Evolutionary conservation across 2,888 invertebrate species (phyloP).

Genomic region (Drosophila kokeensis): DNA sequence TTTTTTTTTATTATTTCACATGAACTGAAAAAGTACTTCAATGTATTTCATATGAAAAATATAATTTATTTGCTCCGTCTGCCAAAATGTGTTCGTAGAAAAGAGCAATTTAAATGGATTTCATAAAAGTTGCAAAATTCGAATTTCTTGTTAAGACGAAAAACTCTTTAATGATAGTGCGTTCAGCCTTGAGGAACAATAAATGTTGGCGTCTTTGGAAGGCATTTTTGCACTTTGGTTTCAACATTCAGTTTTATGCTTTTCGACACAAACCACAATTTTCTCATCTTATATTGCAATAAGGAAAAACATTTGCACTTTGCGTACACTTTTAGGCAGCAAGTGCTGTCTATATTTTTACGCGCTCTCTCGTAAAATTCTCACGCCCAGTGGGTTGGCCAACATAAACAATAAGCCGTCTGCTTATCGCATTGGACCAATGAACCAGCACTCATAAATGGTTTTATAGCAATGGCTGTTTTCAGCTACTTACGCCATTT

Average conservation of each 20-base stretch:
- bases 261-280: constrained; percentile 10
- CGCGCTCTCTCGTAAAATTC: constrained; percentile 54
- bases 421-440: constrained; percentile 54
- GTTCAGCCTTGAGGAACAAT: constrained; percentile 16
- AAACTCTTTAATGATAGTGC: constrained; percentile 13
- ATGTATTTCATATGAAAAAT: neutral
- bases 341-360: constrained; percentile 34
- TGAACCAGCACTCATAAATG: constrained; percentile 46
- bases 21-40: neutral
- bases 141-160: neutral
- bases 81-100: neutral
- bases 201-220: constrained; percentile 22
- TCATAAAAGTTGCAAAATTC: neutral
- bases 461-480: constrained; percentile 21
- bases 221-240: constrained; percentile 24
- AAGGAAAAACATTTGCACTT: constrained; percentile 51
- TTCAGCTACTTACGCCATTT: constrained; percentile 6
- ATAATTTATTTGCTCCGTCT: neutral
- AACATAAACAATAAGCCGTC: constrained; percentile 52
- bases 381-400: constrained; percentile 22
- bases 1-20: neutral
- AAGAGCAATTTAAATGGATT: neutral
- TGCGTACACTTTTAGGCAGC: constrained; percentile 35
- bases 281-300: constrained; percentile 30
- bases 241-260: constrained; percentile 30